Conservation (phyloP, 2,888 invertebrate species). For the Pyrgus malvae region DNA sequence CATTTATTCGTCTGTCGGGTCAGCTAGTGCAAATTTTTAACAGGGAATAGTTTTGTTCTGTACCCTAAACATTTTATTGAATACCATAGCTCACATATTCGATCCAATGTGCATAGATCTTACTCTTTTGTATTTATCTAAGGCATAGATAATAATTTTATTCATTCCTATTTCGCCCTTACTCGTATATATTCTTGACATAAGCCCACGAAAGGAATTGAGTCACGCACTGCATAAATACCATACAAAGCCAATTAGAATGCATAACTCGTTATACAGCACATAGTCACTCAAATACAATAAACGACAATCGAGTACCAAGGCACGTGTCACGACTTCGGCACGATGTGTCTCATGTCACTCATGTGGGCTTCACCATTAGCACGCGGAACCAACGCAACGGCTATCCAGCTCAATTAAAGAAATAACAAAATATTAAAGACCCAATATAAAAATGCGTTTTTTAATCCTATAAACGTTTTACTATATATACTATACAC, state of each 20-base stretch:
- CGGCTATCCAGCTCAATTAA: too few species aligned
- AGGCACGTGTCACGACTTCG: constrained; percentile 57
- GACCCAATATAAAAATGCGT: too few species aligned
- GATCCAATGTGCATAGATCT: constrained; percentile 4
- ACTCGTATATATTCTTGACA: constrained; percentile 9
- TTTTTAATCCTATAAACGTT: too few species aligned
- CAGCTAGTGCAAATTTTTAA: too few species aligned
- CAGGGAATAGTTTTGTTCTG: too few species aligned
- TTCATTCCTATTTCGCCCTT: constrained; percentile 22
- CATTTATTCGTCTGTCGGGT: too few species aligned
- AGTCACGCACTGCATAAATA: constrained; percentile 44
- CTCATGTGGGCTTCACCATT: constrained; percentile 34
- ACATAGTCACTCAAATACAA: constrained; percentile 48
- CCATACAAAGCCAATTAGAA: constrained; percentile 60
- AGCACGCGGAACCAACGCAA: constrained; percentile 23
- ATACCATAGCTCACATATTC: constrained; percentile 8
- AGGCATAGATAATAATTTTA: too few species aligned
- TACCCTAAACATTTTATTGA: not conserved
- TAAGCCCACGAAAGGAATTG: constrained; percentile 25
- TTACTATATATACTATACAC: too few species aligned
- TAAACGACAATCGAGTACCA: constrained; percentile 38
- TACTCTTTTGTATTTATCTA: too few species aligned
- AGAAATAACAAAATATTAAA: too few species aligned
- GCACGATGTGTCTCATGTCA: constrained; percentile 37
- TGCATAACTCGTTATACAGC: constrained; percentile 54